Conservation (phyloP, 2,797 vertebrate genomes). For the Saxicola maurus region DNA sequence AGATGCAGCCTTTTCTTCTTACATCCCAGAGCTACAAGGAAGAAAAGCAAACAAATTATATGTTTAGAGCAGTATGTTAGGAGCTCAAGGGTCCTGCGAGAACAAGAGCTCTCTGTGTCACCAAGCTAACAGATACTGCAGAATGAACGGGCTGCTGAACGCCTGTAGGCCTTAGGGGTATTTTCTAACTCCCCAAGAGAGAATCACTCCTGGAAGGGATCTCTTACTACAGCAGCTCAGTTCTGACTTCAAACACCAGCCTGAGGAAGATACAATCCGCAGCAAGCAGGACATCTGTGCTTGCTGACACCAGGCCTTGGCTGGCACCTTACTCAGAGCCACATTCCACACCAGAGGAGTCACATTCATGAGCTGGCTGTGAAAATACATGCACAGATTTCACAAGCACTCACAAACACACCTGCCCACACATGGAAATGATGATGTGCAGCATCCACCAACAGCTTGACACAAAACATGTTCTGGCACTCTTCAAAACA, state of each 20-base stretch:
- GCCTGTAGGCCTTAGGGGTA: not conserved
- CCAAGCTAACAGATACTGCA: not conserved
- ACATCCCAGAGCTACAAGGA: conserved; percentile 90
- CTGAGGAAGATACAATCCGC: not conserved
- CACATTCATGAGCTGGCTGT: not conserved
- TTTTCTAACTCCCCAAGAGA: not conserved
- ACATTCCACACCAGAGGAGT: conserved; percentile 23
- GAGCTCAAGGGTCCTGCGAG: not conserved
- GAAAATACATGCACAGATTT: fast-evolving
- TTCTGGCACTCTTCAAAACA: not conserved
- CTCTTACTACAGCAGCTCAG: not conserved
- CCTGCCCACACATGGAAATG: not conserved
- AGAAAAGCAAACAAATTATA: not conserved
- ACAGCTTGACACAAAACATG: not conserved
- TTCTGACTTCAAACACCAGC: not conserved
- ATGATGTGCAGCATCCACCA: not conserved
- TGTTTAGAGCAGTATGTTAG: not conserved
- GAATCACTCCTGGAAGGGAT: not conserved
- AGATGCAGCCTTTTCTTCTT: conserved; percentile 90
- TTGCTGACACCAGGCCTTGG: not conserved
- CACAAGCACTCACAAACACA: not conserved
- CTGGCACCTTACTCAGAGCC: not conserved
- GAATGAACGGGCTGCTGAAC: not conserved
- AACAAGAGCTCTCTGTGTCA: not conserved
- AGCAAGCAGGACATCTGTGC: not conserved